Conservation (phyloP, 1,140 invertebrate genomes). For the Plectrocnemia conspersa region DNA sequence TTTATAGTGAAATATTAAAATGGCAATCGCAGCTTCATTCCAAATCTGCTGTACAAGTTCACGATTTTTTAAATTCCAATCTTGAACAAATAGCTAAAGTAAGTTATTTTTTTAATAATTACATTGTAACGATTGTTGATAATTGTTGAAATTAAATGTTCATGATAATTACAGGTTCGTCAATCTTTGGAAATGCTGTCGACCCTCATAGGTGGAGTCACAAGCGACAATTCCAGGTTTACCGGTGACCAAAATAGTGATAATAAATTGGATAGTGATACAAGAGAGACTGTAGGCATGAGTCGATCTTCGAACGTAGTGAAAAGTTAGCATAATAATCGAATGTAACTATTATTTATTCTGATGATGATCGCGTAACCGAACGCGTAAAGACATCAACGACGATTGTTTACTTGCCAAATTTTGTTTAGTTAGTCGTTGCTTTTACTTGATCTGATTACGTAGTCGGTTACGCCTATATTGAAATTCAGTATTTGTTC, state of each 20-base stretch:
- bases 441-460: too few species aligned
- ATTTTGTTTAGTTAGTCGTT: slow-evolving; percentile 35
- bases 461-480: too few species aligned
- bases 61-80: slow-evolving; percentile 58
- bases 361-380: too few species aligned
- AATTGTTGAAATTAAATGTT: not conserved
- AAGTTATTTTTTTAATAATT: slow-evolving; percentile 9
- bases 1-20: slow-evolving; percentile 56
- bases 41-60: slow-evolving; percentile 55
- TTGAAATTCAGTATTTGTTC: too few species aligned
- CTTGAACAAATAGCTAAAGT: slow-evolving; percentile 60
- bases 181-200: slow-evolving; percentile 59
- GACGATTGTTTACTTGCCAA: slow-evolving; percentile 30
- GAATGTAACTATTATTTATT: too few species aligned
- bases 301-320: slow-evolving; percentile 4
- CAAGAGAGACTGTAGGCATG: slow-evolving; percentile 5
- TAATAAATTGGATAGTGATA: slow-evolving; percentile 6
- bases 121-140: not conserved
- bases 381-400: not conserved
- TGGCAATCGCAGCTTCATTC: slow-evolving; percentile 58
- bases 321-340: slow-evolving; percentile 19
- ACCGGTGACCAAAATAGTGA: slow-evolving; percentile 9
- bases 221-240: slow-evolving; percentile 24
- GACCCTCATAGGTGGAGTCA: slow-evolving; percentile 45
- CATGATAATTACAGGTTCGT: slow-evolving; percentile 48